Percentiles rank a stretch among this genome's conserved stretches.
phyloP scores from a whole-genome alignment of 1,140 invertebrate species.

The Tetramorium alpestre region DNA sequence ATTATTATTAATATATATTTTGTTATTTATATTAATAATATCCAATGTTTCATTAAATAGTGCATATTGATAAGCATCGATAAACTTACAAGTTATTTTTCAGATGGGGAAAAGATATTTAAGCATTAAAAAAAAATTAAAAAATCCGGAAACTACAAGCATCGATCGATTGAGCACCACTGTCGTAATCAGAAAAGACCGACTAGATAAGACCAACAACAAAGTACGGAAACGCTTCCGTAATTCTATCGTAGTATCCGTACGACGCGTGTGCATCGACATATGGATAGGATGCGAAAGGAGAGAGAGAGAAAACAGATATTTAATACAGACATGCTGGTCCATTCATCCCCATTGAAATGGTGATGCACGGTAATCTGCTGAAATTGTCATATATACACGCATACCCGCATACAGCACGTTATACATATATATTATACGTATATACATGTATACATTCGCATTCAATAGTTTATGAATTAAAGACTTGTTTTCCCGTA shows the following conservation, averaged over 20 bases:
- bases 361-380: constrained; percentile 20
- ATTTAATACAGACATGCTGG: constrained; percentile 31
- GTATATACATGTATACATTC: not conserved
- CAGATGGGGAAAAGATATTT: not conserved
- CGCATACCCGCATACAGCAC: not conserved
- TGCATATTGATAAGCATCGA: not conserved
- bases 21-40: not conserved
- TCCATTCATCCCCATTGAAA: constrained; percentile 59
- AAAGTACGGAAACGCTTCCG: constrained; percentile 69
- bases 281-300: not conserved
- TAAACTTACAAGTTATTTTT: not conserved
- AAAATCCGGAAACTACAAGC: not conserved
- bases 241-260: constrained; percentile 54
- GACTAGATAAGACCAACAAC: constrained; percentile 60
- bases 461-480: not conserved
- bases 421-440: not conserved
- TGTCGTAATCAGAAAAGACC: constrained; percentile 25
- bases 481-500: constrained; percentile 34
- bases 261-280: not conserved
- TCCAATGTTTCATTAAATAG: not conserved
- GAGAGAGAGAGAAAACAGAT: not conserved
- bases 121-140: not conserved
- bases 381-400: constrained; percentile 6
- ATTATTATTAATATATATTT: not conserved
- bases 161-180: constrained; percentile 58